Percentiles rank a stretch among this genome's conserved stretches.
Evolutionary conservation across 2,888 invertebrate species (phyloP).

Genomic region (Lepetodrilus schrolli): DNA sequence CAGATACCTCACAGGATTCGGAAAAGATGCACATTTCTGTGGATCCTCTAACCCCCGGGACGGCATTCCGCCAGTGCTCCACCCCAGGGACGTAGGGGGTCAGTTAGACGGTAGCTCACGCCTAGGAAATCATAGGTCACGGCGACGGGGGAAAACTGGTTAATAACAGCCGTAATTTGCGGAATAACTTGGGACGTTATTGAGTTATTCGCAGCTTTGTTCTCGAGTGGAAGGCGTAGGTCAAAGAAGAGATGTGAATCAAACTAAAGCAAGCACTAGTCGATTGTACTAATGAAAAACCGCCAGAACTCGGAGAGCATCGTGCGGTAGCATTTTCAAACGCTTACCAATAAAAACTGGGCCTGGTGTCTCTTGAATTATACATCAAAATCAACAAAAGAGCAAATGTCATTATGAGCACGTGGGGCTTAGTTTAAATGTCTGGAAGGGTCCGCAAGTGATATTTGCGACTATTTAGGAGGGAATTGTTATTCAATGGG

Average conservation of each 20-base stretch:
- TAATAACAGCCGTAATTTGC: constrained; percentile 32
- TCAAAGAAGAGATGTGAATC: constrained; percentile 14
- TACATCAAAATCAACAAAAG: neutral
- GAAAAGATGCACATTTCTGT: constrained; percentile 9
- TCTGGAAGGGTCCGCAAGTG: no score
- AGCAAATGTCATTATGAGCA: no score
- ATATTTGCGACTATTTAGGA: no score
- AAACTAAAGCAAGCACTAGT: neutral
- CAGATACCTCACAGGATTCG: neutral
- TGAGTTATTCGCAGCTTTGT: constrained; percentile 30
- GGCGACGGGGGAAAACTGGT: constrained; percentile 27
- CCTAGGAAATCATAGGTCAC: constrained; percentile 23
- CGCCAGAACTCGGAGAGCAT: no score
- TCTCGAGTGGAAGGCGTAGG: neutral
- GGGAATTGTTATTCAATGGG: no score
- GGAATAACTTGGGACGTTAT: constrained; percentile 30
- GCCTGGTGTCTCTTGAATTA: constrained; percentile 8
- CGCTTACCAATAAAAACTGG: neutral
- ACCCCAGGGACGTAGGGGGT: constrained; percentile 9
- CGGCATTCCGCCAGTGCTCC: neutral
- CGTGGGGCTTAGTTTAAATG: no score
- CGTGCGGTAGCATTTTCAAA: constrained; percentile 4
- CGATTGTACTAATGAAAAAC: constrained; percentile 28
- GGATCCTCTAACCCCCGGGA: neutral
- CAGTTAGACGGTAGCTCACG: constrained; percentile 18